These are phyloP conservation scores for Stegana nigrithorax DNA, from an alignment of 2,888 invertebrate genomes.

Conservation along the genomic window DNA sequence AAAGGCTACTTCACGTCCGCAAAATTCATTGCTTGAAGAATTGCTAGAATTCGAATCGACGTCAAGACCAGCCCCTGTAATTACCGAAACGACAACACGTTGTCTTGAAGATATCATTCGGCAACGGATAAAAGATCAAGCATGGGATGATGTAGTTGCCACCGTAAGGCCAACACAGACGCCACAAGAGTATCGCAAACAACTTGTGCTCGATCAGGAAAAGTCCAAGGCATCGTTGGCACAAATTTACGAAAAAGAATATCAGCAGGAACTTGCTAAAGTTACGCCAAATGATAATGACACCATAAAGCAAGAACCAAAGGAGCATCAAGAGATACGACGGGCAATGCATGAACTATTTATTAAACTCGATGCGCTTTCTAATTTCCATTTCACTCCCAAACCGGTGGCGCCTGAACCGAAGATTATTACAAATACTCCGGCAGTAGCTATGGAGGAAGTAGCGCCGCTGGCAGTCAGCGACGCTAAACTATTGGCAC, in stretches of 20 bases:
- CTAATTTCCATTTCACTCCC: constrained; percentile 95
- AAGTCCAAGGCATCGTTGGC: constrained; percentile 94
- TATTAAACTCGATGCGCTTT: constrained; percentile 88
- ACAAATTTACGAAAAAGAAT: constrained; percentile 93
- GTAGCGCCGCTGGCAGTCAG: constrained; percentile 91
- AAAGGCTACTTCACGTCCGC: constrained; percentile 80
- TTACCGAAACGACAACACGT: constrained; percentile 90
- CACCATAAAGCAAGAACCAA: constrained; percentile 73
- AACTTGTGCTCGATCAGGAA: constrained; percentile 88
- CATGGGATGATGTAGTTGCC: constrained; percentile 92
- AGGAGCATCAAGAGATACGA: constrained; percentile 83
- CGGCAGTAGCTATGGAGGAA: constrained; percentile 94
- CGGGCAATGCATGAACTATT: constrained; percentile 82
- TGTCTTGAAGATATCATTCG: constrained; percentile 91
- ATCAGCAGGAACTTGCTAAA: constrained; percentile 76
- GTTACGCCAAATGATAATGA: constrained; percentile 62
- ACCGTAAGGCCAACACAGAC: constrained; percentile 88
- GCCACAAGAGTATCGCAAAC: constrained; percentile 86
- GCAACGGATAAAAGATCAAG: constrained; percentile 91
- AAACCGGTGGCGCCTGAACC: constrained; percentile 87
- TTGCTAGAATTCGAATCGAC: constrained; percentile 90
- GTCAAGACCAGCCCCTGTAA: constrained; percentile 86
- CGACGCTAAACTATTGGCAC: constrained; percentile 87
- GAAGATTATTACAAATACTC: constrained; percentile 89
- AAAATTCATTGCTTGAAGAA: constrained; percentile 93